Evolutionary conservation across 2,888 invertebrate species (phyloP).

Genomic region (Formica aserva): DNA sequence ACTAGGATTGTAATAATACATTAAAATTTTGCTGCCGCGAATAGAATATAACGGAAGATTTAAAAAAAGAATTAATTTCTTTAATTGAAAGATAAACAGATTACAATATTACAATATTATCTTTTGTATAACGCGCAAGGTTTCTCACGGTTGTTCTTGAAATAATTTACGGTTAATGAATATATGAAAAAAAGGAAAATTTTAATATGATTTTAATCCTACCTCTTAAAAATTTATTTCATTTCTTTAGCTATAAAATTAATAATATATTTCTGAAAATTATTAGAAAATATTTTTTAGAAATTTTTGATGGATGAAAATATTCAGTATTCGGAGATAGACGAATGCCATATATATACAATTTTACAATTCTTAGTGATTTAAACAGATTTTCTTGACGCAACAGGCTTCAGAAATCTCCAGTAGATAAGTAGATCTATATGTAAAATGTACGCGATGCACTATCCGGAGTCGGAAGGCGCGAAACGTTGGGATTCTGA

Average conservation of each 20-base stretch:
- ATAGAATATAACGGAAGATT: not conserved
- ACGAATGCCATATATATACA: not conserved
- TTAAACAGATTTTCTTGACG: slow-evolving; percentile 20
- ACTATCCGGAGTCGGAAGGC: slow-evolving; percentile 46
- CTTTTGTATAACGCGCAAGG: not conserved
- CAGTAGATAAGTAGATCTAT: slow-evolving; percentile 41
- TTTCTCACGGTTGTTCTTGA: not conserved
- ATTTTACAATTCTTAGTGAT: not conserved
- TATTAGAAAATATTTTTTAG: not conserved
- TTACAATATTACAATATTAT: not conserved
- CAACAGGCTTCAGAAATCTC: slow-evolving; percentile 20
- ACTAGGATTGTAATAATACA: not conserved
- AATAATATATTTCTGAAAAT: not conserved
- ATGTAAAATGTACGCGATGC: slow-evolving; percentile 52
- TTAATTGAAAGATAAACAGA: not conserved
- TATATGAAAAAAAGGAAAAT: not conserved
- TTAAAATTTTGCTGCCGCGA: not conserved
- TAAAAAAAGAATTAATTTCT: not conserved
- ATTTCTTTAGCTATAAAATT: not conserved
- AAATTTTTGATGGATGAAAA: not conserved
- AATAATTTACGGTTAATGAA: not conserved
- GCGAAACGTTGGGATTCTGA: slow-evolving; percentile 64
- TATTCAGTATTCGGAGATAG: not conserved
- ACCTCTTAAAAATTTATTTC: not conserved
- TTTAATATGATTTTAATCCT: not conserved